phyloP scores from a whole-genome alignment of 1,140 invertebrate species.

The Aphidius gifuensis region DNA sequence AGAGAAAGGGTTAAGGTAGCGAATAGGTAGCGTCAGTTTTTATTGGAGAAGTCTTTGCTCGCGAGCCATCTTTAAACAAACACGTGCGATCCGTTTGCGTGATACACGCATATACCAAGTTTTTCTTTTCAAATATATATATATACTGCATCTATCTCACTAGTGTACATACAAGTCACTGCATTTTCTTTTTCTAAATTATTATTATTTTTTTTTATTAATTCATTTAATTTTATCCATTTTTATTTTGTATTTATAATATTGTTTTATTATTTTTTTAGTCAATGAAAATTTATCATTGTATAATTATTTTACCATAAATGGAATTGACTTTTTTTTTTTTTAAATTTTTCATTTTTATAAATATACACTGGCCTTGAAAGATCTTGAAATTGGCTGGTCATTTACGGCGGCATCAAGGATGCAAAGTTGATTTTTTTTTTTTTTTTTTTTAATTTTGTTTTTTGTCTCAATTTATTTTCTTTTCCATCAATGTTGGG shows the following conservation, averaged over 20 bases:
- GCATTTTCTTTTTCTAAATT: slow-evolving; percentile 7
- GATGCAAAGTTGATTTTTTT: slow-evolving; percentile 1
- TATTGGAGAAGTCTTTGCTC: background rate
- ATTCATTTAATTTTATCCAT: slow-evolving; percentile 2
- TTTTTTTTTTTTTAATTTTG: background rate
- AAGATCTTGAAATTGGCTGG: slow-evolving; percentile 13
- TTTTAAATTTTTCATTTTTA: background rate
- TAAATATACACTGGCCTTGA: slow-evolving; percentile 4
- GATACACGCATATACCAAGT: slow-evolving; percentile 40
- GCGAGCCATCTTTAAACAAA: slow-evolving; percentile 42
- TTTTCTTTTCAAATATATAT: slow-evolving; percentile 19
- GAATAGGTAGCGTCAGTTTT: too few relatives aligned
- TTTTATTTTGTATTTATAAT: slow-evolving; percentile 5
- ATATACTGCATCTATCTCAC: slow-evolving; percentile 17
- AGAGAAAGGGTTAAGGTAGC: too few relatives aligned
- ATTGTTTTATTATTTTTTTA: background rate
- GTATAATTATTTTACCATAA: background rate
- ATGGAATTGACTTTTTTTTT: background rate
- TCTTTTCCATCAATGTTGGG: slow-evolving; percentile 1
- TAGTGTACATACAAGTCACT: slow-evolving; percentile 15
- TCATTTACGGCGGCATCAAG: slow-evolving; percentile 9
- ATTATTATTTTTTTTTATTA: background rate
- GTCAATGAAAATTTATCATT: background rate
- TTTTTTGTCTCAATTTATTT: background rate
- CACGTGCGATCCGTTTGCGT: slow-evolving; percentile 48